Base-by-base conservation (phyloP, 2,113 vertebrate genomes). In the Chunga burmeisteri region DNA sequence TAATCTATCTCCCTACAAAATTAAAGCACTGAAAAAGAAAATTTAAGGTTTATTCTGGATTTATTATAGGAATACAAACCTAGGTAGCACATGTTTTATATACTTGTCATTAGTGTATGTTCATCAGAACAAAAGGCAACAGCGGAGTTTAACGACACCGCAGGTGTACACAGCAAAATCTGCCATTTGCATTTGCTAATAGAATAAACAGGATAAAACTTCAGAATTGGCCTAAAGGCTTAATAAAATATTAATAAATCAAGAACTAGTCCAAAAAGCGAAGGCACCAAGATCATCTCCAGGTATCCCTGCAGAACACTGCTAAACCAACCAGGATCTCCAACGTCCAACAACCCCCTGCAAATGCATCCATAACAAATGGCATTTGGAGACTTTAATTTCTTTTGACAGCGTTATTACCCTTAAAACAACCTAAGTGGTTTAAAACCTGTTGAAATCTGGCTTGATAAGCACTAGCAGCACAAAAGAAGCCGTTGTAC, bases 51-150 rank as follows among this genome's bases (percentile, higher is more conserved):
- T n/a, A 12, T 11, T 40, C 38, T 34, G 81, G 40, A 36, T 81
- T 88, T 77, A 11, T 11, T 50, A 2, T 0, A 22, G 63, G 20
- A 61, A 70, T 7, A 22, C 53, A 68, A 29, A 44, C 8, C 11
- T 4, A 32, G 32, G 34, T 1, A 42, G 52, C n/a, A 23, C 13
- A 4, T 2, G 18, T 14, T 56, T 47, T 32, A 17, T 18, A 4
- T 17, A 4, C 9, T 42, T 27, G 5, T 25, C 2, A 0, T 21
- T 23, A 38, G 50, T 0, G 2, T 16, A 21, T 2, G 13, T 2
- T 74, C 19, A 25, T 2, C 13, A 30, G 23, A 36, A 21, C 8
- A 47, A 73, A 6, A 58, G 46, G 47, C 29, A 71, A 53, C 5
- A 19, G 70, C 9, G 36, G 36, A 12, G 21, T 40, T 70, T 44